Evolutionary conservation across 2,113 vertebrate genomes (phyloP).

Genomic region (Callipepla californica): DNA sequence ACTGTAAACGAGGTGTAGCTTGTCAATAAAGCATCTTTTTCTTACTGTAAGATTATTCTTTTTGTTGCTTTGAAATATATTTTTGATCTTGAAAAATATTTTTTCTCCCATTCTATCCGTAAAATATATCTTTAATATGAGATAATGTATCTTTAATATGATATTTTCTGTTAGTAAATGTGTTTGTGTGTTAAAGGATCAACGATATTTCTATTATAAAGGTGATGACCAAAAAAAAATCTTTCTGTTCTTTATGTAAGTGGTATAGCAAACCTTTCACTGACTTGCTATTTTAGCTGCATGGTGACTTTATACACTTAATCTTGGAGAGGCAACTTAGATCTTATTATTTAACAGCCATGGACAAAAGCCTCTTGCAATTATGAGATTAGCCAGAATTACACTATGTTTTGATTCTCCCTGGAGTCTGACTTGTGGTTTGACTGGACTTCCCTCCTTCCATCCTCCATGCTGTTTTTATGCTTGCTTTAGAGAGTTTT

Average conservation of each 20-base stretch:
- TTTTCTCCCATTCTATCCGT: background rate
- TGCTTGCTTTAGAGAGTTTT: background rate
- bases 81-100: background rate
- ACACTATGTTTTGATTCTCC: conserved; percentile 56
- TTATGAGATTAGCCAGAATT: conserved; percentile 63
- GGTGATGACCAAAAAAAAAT: background rate
- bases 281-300: conserved; percentile 43
- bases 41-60: background rate
- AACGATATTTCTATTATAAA: background rate
- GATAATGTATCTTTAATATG: background rate
- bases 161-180: background rate
- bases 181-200: background rate
- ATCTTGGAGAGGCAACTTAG: conserved; percentile 32
- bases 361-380: conserved; percentile 59
- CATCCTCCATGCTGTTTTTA: accelerated
- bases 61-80: background rate
- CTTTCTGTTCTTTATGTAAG: background rate
- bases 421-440: background rate
- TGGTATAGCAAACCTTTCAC: background rate
- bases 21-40: background rate
- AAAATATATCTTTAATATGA: background rate
- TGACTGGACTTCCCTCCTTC: background rate
- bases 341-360: conserved; percentile 55
- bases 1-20: background rate
- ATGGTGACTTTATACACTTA: conserved; percentile 13